phyloP scores from a whole-genome alignment of 2,797 vertebrate species.

The Rallus crepitans region DNA sequence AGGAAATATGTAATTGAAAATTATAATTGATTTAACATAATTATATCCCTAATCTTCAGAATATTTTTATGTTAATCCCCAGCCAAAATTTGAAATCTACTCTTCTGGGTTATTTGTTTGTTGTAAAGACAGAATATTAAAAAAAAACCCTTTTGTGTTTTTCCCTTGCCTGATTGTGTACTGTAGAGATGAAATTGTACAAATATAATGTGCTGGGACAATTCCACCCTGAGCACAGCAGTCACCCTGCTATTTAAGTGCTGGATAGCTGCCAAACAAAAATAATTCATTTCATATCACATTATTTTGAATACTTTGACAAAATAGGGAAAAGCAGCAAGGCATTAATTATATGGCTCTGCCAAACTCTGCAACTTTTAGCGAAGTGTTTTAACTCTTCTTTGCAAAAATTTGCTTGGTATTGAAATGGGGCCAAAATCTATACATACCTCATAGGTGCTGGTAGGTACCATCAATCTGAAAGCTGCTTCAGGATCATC shows the following conservation, averaged over 20 bases:
- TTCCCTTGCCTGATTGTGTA: background rate
- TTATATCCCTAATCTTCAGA: slow-evolving; percentile 51
- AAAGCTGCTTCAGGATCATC: background rate
- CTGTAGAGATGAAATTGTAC: background rate
- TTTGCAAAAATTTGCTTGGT: background rate
- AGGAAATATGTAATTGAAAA: slow-evolving; percentile 49
- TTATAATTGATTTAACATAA: slow-evolving; percentile 42
- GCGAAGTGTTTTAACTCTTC: background rate
- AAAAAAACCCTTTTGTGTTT: background rate
- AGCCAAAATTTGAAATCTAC: slow-evolving; percentile 5
- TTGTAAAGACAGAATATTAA: slow-evolving; percentile 38
- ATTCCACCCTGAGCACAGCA: slow-evolving; percentile 1
- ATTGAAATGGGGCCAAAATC: background rate
- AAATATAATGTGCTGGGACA: slow-evolving; percentile 10
- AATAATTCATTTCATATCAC: background rate
- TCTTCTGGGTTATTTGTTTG: slow-evolving; percentile 7
- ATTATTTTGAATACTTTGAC: slow-evolving; percentile 20
- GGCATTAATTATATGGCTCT: background rate
- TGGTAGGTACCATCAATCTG: background rate
- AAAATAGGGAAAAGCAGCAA: background rate
- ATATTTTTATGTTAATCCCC: slow-evolving; percentile 43
- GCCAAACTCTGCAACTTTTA: background rate
- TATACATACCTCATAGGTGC: background rate
- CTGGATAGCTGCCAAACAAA: slow-evolving; percentile 24
- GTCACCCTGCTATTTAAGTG: background rate